phyloP scores from a whole-genome alignment of 2,797 vertebrate species.

The Carduelis carduelis region DNA sequence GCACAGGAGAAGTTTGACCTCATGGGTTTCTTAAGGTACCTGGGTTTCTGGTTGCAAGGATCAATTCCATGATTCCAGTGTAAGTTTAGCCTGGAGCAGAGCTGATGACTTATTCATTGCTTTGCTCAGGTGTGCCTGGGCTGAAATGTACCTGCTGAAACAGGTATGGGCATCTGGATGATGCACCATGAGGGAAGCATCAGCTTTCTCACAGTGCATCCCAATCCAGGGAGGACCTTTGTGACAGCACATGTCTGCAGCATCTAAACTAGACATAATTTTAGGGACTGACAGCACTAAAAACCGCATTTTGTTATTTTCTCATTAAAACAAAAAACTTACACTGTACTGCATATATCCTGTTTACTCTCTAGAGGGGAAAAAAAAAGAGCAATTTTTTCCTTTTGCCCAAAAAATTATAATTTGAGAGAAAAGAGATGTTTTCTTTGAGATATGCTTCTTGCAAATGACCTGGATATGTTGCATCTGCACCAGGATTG shows the following conservation, averaged over 20 bases:
- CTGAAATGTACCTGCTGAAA: slow-evolving; percentile 13
- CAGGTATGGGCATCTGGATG: not conserved
- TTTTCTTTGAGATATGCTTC: not conserved
- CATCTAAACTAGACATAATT: not conserved
- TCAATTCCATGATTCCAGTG: slow-evolving; percentile 41
- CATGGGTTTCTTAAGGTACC: not conserved
- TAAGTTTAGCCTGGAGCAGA: slow-evolving; percentile 47
- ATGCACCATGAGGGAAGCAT: not conserved
- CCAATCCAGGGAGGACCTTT: not conserved
- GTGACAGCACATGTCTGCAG: not conserved
- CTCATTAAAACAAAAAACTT: not conserved
- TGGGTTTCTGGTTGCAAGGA: slow-evolving; percentile 48
- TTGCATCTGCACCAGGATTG: not conserved
- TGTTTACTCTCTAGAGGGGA: not conserved
- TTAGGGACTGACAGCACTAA: not conserved
- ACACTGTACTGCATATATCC: not conserved
- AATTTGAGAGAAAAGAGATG: not conserved
- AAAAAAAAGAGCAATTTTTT: not conserved
- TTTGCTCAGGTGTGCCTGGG: slow-evolving; percentile 25
- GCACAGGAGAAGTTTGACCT: slow-evolving; percentile 24
- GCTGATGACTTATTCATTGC: slow-evolving; percentile 61
- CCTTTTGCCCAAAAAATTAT: not conserved
- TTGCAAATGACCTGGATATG: not conserved
- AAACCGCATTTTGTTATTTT: not conserved
- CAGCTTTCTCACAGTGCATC: not conserved